Percentiles rank a stretch among this genome's conserved stretches.
phyloP scores from a whole-genome alignment of 2,797 vertebrate species.

The Rhinophrynus dorsalis region DNA sequence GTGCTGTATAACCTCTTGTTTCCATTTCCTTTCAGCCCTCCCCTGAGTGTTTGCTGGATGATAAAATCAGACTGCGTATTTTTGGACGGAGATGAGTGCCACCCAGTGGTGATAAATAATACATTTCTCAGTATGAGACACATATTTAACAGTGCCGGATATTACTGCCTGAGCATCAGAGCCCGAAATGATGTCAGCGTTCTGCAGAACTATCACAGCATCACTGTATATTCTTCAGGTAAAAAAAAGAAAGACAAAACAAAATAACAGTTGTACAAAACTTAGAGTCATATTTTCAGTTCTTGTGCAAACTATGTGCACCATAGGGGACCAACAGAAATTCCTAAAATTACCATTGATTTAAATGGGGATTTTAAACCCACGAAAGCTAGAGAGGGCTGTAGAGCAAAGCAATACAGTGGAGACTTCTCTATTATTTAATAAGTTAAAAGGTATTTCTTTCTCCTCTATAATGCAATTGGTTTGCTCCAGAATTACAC shows the following conservation, averaged over 20 bases:
- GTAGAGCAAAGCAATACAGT: too few relatives aligned
- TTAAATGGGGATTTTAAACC: too few relatives aligned
- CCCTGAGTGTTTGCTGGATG: constrained; percentile 83
- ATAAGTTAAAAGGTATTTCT: too few relatives aligned
- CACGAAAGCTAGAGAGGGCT: too few relatives aligned
- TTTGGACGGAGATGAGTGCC: constrained; percentile 68
- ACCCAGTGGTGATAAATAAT: constrained; percentile 67
- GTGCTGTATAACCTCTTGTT: background rate
- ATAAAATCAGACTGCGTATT: constrained; percentile 75
- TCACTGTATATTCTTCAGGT: constrained; percentile 77
- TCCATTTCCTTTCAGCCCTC: constrained; percentile 67
- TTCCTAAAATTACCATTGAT: too few relatives aligned
- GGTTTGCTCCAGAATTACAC: too few relatives aligned
- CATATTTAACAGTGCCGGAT: constrained; percentile 70
- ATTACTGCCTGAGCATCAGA: constrained; percentile 80
- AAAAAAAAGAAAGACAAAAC: constrained; percentile 34
- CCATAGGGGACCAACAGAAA: too few relatives aligned
- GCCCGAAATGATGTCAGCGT: constrained; percentile 75
- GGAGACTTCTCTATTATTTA: too few relatives aligned
- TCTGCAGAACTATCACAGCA: constrained; percentile 74
- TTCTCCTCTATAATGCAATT: too few relatives aligned
- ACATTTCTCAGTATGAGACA: constrained; percentile 76
- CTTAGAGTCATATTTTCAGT: too few relatives aligned
- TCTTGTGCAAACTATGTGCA: too few relatives aligned
- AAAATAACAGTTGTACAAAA: background rate